Evolutionary conservation across 1,140 invertebrate species (phyloP), one percentile per base, ranked within the genome.

Genomic region (Aleiodes sp.): DNA sequence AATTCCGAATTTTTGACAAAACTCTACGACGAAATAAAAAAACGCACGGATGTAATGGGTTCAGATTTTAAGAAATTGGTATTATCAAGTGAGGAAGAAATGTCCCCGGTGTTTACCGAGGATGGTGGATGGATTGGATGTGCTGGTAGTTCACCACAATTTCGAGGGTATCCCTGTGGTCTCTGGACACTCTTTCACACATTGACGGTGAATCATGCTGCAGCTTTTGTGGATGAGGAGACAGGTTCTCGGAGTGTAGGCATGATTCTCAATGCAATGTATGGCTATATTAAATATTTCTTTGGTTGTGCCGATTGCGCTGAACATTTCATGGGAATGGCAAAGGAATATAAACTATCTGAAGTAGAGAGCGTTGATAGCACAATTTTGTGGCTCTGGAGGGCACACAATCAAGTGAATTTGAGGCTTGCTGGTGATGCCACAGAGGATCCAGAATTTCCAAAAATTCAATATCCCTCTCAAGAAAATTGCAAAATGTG

Each of bases 141-240:
- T 81, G 87, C 88, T 75, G 95, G 96, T 6, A 96, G 93, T 78
- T 83, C 87, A 43, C 82, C 91, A 1, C 85, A 88, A 33, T 89
- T 87, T 57, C 89, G 98, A 56, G 96, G 97, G n/a, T 99, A 96
- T 82, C 94, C 97, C 0, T 99, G 98, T 87, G 92, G 95, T 0
- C 84, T 99, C 12, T 99, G 98, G 98, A 94, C 91, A 33, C 87
- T 98, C 67, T 99, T 99, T 82, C 98, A 99, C 80, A 94, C 93
- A 43, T 82, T 99, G 21, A 96, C 95, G 8, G 94, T 98, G 0
- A 92, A 92, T 80, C 92, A 92, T 56, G 89, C 90, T 0, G 83
- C 87, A 10, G 80, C 85, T 57, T 75, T 77, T 16, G 69, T 63
- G 10, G 71, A 82, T 2, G 82, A 82, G 24, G 29, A 39, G 2